A percentile compares a stretch with the other conserved stretches of the same genome.
phyloP scores from a whole-genome alignment of 2,888 invertebrate genomes.

The Meiosimyza decipiens region DNA sequence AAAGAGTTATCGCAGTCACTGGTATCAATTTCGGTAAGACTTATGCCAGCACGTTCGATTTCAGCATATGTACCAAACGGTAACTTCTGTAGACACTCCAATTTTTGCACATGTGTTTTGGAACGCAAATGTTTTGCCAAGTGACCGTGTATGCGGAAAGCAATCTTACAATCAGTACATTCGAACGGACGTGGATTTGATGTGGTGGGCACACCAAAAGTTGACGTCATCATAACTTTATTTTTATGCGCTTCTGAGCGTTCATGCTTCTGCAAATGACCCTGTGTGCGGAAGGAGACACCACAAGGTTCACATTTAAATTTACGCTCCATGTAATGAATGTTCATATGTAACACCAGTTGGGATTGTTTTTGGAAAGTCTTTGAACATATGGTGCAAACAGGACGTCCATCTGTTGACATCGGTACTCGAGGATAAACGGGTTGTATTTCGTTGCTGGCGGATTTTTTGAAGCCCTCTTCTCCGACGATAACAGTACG shows the following conservation, averaged over 20 bases:
- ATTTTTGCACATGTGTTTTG: constrained; percentile 94
- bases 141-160: constrained; percentile 96
- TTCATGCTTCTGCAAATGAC: constrained; percentile 93
- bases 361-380: constrained; percentile 93
- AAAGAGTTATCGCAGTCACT: constrained; percentile 96
- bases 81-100: constrained; percentile 91
- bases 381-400: constrained; percentile 89
- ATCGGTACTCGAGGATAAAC: constrained; percentile 70
- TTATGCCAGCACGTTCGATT: constrained; percentile 89
- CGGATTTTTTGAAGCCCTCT: constrained; percentile 71
- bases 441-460: constrained; percentile 55
- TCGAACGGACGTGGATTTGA: constrained; percentile 96
- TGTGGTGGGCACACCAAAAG: constrained; percentile 83
- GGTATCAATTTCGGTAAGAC: constrained; percentile 94
- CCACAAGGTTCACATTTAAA: constrained; percentile 92
- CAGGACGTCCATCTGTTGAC: constrained; percentile 75
- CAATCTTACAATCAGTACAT: constrained; percentile 95
- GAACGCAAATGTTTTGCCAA: constrained; percentile 96
- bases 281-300: constrained; percentile 89
- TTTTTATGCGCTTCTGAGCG: constrained; percentile 91
- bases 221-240: constrained; percentile 89
- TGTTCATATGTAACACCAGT: constrained; percentile 90
- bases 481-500: constrained; percentile 71
- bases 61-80: constrained; percentile 95
- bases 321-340: constrained; percentile 93